Base-by-base conservation (phyloP, 2,113 vertebrate species). In the Scomber colias region DNA sequence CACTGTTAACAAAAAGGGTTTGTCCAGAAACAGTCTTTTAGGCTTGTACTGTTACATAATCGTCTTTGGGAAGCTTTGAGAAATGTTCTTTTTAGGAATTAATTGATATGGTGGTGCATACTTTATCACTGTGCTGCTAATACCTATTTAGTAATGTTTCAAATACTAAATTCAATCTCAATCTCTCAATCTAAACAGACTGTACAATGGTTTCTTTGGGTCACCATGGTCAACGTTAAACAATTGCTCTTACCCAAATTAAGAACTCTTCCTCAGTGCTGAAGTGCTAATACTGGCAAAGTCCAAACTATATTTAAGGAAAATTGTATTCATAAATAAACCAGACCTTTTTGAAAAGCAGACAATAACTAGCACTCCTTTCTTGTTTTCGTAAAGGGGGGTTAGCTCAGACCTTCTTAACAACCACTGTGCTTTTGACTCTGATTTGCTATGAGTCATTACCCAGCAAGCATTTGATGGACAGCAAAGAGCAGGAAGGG, bases 401-500 rank as follows among this genome's bases (percentile, higher is more conserved):
- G 53, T 45, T 16, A 54, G 55, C 62, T 14, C 40, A 44, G 44
- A 57, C 30, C 76, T 4, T 24, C 48, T 35, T 21, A 46, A 17
- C 13, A 63, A n/a, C 35, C 48, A 35, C 57, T 17, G 21, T 50
- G 27, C 53, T 57, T 71, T 49, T 50, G 16, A 69, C 49, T 31
- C 61, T 55, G 67, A 61, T 53, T 63, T 56, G 15, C 24, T 55
- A 62, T 8, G n/a, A 63, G 62, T 76, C 60, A 65, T 40, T 67
- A 76, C 24, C 46, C 53, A 71, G 48, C 27, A 15, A 45, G 13
- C 21, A 14, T 59, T 27, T 48, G 49, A 49, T 62, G 44, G 63
- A 55, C 17, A 40, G 27, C 35, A 48, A 15, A 21, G 24, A 49
- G 56, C n/a, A 2, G 9, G 19, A 64, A 10, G 13, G 64, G 57